These are phyloP conservation scores for Plecturocebus donacophilus DNA, from an alignment of 2,113 vertebrate species.

Conservation along the genomic window DNA sequence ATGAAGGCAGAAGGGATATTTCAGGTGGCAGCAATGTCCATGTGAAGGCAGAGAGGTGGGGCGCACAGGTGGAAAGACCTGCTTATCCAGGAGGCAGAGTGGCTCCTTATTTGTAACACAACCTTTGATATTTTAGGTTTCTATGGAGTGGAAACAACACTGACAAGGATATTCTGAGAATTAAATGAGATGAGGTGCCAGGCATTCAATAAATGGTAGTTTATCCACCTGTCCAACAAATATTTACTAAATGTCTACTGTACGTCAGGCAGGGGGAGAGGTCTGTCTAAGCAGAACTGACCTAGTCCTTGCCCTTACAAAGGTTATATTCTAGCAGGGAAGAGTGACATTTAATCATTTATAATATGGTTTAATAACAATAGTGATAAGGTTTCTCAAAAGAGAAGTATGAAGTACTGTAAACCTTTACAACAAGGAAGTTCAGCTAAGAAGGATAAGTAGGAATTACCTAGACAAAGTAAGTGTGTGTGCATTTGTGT, in stretches of 20 bases:
- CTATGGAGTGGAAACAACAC: constrained; percentile 16
- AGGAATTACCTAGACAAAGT: background rate
- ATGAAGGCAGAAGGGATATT: background rate
- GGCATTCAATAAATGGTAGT: constrained; percentile 2
- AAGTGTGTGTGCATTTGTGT: background rate
- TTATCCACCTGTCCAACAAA: constrained; percentile 15
- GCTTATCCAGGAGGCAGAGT: background rate
- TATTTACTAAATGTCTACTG: background rate
- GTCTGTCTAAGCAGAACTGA: background rate
- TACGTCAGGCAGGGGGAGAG: background rate
- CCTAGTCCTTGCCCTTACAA: background rate
- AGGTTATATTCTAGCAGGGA: background rate
- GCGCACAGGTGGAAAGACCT: background rate
- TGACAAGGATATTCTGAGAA: background rate
- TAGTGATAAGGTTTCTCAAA: background rate
- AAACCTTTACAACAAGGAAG: background rate
- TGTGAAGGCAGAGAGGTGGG: background rate
- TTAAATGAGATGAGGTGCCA: constrained; percentile 9
- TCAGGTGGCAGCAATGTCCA: background rate
- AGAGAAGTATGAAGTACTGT: background rate
- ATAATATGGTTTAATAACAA: background rate
- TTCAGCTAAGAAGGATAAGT: background rate
- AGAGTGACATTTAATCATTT: background rate
- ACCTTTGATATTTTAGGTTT: background rate
- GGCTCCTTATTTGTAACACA: background rate